Conservation (phyloP, 2,888 invertebrate genomes). For the Trissolcus brochymenae region DNA sequence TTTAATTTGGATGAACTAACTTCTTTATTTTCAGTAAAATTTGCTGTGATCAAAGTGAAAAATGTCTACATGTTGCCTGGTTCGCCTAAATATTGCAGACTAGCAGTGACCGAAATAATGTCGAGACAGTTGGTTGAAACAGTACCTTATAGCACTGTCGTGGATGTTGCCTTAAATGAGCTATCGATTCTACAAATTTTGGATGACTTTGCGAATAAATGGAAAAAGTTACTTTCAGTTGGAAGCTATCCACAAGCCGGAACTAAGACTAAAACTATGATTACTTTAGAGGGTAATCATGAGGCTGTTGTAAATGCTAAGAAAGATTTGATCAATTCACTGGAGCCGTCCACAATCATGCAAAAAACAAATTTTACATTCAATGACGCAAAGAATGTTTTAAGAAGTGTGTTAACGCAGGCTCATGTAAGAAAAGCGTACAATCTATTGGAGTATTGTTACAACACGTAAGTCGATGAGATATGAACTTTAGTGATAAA, state of each 20-base stretch:
- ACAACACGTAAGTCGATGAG: conserved; percentile 63
- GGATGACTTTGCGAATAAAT: conserved; percentile 60
- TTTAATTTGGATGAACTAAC: not conserved
- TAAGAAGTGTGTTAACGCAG: conserved; percentile 59
- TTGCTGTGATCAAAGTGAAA: conserved; percentile 67
- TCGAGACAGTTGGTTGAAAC: conserved; percentile 48
- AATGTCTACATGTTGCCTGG: conserved; percentile 83
- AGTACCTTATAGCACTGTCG: conserved; percentile 54
- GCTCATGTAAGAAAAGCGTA: conserved; percentile 65
- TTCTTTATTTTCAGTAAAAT: conserved; percentile 33
- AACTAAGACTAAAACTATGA: conserved; percentile 54
- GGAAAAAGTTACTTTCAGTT: conserved; percentile 62
- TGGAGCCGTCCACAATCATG: conserved; percentile 55
- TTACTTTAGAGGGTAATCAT: conserved; percentile 64
- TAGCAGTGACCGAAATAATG: conserved; percentile 64
- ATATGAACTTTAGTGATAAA: not conserved
- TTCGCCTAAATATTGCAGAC: conserved; percentile 77
- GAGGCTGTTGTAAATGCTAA: conserved; percentile 60
- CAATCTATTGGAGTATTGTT: conserved; percentile 68
- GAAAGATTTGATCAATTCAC: conserved; percentile 54
- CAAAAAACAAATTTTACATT: conserved; percentile 59
- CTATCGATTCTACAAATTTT: conserved; percentile 62
- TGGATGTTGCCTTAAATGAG: conserved; percentile 65
- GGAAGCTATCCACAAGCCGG: conserved; percentile 68
- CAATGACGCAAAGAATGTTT: conserved; percentile 62